Evolutionary conservation across 1,140 invertebrate genomes (phyloP), one percentile per base, ranked within the genome.

Genomic region (Proctacanthus coquilletti): DNA sequence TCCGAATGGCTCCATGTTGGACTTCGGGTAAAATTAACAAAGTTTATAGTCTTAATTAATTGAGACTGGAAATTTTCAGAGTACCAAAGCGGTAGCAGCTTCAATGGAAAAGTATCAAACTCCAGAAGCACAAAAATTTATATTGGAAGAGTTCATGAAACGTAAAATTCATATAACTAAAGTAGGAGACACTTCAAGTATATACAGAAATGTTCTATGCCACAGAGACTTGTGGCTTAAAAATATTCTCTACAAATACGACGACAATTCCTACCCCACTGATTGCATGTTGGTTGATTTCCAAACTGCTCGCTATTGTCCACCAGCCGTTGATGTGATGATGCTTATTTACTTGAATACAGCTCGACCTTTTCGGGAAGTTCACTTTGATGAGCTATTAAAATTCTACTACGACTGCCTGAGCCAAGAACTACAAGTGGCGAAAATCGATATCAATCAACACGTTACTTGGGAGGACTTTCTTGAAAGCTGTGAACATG

Each of bases 161-260:
- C 38, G 47, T 10, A 47, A 60, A 18, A 51, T 56, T 0, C 43
- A 43, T 0, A 41, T 56, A 0, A 49, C 52, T 27, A 51, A 47
- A 1, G 66, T 66, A 19, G 38, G 46, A 4, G 58, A 58, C 32
- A 42, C 54, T 0, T 58, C 44, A 0, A 54, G 57, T 4, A 32
- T 45, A 5, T 53, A 57, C 39, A 43, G 50, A 2, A 75, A 72
- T 42, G 72, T 75, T 0, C 53, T 75, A 5, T 65, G 62, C 25
- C 76, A 76, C 49, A 65, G 67, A 0, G 69, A 78, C 56, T 52
- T 71, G 4, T 76, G 74, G 73, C 62, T 63, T 15, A 74, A 71
- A 25, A 77, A 77, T 45, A 45, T 76, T 0, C 55, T 76, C 43
- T 76, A 71, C 46, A 68, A 64, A 43, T 71, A 72, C 37, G n/a